Evolutionary conservation across 2,888 invertebrate genomes (phyloP), one percentile per base, ranked within the genome.

Genomic region (Rhagium mordax): DNA sequence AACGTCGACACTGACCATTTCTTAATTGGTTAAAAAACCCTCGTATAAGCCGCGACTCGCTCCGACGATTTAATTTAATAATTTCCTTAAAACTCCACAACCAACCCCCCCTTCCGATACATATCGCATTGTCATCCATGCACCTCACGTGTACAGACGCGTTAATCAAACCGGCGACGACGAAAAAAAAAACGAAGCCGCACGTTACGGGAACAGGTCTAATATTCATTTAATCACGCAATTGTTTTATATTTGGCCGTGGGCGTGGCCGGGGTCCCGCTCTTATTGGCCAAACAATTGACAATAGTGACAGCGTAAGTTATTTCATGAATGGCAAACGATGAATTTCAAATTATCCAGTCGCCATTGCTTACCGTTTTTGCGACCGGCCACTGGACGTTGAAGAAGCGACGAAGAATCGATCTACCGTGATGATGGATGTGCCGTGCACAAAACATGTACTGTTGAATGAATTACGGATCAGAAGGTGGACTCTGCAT

Each of bases 251-350:
- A 83, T 83, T 84, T 69, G 69, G 81, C 13, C 15, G 29, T 73
- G 79, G 84, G 84, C 84, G 84, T 84, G 85, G 83, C 70, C 24
- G 68, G 47, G 57, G 70, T 62, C n/a, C 71, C 75, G 77, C 75
- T 77, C 78, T 74, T 79, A 85, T 85, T 85, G 85, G 85, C 80
- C 80, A 79, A 70, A 78, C 83, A 81, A 82, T 84, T 83, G 84
- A 83, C 84, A 76, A 76, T 75, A 76, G 72, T 76, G 78, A 75
- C 78, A 75, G 74, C 68, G 68, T 72, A 66, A 74, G 70, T 74
- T 76, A 82, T 83, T 82, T 82, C 83, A 80, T 81, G 81, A 81
- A 82, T 81, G 81, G 80, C 81, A 79, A 77, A 77, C 80, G 78
- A 76, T 81, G 83, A 82, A 83, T 83, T 83, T 83, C 79, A 81